A percentile compares a stretch with the other conserved stretches of the same genome.
phyloP scores from a whole-genome alignment of 2,888 invertebrate genomes.

The Deroplatys truncata region DNA sequence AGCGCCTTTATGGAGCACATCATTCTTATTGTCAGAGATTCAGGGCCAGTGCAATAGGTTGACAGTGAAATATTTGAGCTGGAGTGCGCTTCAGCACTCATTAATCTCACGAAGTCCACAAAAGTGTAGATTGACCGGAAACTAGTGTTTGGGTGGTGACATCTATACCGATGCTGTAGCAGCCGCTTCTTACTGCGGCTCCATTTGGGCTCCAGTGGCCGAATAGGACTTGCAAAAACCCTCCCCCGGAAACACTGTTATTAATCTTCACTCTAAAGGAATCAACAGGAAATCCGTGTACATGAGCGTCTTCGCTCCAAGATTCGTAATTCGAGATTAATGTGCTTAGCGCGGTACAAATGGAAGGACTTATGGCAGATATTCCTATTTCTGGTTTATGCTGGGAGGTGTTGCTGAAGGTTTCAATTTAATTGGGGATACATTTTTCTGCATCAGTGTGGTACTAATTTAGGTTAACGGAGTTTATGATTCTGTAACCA shows the following conservation, averaged over 20 bases:
- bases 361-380: too few relatives aligned
- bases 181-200: neutral
- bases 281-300: neutral
- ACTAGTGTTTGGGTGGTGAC: neutral
- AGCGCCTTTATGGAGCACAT: neutral
- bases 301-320: too few relatives aligned
- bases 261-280: neutral
- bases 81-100: neutral
- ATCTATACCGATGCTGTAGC: neutral
- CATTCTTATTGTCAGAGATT: neutral
- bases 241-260: neutral
- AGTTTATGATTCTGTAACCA: too few relatives aligned
- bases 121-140: neutral
- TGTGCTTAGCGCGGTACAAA: too few relatives aligned
- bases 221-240: neutral
- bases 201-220: neutral
- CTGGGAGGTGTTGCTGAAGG: too few relatives aligned
- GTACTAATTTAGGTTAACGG: too few relatives aligned
- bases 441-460: too few relatives aligned
- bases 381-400: too few relatives aligned
- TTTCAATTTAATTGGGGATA: too few relatives aligned
- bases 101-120: neutral
- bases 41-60: neutral
- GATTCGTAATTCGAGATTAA: too few relatives aligned
- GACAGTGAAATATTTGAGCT: neutral